Conservation (phyloP, 2,797 vertebrate species). For the Siniperca scherzeri region DNA sequence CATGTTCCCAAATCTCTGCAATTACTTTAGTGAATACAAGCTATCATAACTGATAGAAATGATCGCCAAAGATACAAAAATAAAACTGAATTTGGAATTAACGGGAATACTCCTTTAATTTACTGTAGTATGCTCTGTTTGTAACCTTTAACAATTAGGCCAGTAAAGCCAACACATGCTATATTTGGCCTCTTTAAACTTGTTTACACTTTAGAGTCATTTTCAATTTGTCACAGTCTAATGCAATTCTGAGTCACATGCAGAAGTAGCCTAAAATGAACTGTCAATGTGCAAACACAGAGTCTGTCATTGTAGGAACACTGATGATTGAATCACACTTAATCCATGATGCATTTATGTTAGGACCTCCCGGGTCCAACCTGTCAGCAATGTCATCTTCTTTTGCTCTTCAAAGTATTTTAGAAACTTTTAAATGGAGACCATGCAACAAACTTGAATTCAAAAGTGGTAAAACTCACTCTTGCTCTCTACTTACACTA, state of each 20-base stretch:
- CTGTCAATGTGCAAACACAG: conserved; percentile 47
- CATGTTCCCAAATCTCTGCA: neutral
- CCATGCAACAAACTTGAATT: neutral
- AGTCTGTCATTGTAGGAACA: conserved; percentile 33
- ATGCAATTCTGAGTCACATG: conserved; percentile 54
- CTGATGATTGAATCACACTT: conserved; percentile 54
- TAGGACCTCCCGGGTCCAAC: conserved; percentile 31
- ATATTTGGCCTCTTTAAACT: conserved; percentile 38
- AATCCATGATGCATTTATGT: conserved; percentile 57
- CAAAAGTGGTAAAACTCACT: neutral
- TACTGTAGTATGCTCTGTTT: neutral
- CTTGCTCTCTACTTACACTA: neutral
- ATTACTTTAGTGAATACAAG: neutral
- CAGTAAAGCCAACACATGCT: conserved; percentile 23
- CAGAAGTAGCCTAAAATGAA: conserved; percentile 53
- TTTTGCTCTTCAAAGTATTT: conserved; percentile 32
- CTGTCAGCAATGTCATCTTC: conserved; percentile 24
- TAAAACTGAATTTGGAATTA: neutral
- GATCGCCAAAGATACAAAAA: neutral
- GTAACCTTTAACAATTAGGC: conserved; percentile 24
- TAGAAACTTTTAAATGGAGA: conserved; percentile 32
- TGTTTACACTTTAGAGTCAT: conserved; percentile 56
- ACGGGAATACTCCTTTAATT: neutral
- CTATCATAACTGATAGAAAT: neutral
- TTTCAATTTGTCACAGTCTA: conserved; percentile 62